Evolutionary conservation across 2,113 vertebrate species (phyloP).

Genomic region (Microtus richardsoni): DNA sequence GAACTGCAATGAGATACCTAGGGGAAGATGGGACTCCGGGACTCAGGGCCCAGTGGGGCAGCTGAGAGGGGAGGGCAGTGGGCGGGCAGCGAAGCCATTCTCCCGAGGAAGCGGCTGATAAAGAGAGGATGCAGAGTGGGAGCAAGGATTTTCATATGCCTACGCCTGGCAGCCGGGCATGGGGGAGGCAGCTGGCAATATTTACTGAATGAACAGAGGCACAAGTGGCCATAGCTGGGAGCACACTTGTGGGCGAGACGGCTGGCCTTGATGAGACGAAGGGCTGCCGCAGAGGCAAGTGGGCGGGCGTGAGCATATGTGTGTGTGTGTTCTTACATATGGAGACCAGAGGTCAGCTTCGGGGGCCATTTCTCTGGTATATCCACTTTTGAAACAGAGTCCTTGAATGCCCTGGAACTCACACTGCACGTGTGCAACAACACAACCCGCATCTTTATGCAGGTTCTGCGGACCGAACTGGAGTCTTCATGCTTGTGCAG

Average conservation of each 20-base stretch:
- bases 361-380: no score
- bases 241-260: not conserved
- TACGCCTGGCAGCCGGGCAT: not conserved
- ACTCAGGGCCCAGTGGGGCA: not conserved
- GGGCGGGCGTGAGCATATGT: not conserved
- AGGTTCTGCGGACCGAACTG: not conserved
- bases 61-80: not conserved
- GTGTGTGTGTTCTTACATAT: not conserved
- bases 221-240: not conserved
- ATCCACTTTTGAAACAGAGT: not conserved
- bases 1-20: not conserved
- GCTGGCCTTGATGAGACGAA: not conserved
- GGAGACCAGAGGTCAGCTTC: not conserved
- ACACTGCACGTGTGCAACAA: not conserved
- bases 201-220: not conserved
- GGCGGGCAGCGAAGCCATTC: not conserved
- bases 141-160: not conserved
- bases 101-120: not conserved
- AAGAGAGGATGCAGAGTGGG: fast-evolving
- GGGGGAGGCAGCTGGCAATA: fast-evolving
- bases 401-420: not conserved
- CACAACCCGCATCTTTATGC: not conserved
- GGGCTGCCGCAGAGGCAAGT: not conserved
- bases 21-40: not conserved
- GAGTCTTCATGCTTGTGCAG: not conserved